Evolutionary conservation across 2,113 vertebrate genomes (phyloP), one percentile per base, ranked within the genome.

Genomic region (Sander lucioperca): DNA sequence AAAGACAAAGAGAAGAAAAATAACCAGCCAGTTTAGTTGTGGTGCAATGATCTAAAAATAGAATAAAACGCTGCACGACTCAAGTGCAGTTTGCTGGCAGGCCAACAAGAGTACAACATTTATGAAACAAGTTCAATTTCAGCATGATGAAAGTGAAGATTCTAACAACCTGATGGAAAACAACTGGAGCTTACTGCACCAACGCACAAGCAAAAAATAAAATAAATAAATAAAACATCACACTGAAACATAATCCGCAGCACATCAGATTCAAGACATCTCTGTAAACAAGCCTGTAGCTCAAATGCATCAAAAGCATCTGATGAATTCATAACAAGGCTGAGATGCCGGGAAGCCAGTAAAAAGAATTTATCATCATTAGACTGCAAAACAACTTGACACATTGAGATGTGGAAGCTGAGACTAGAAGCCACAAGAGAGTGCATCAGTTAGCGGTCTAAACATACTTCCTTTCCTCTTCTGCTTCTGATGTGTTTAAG

Each of bases 291-390:
- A 59, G 80, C 79, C 82, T 0, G 56, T 25, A 62, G 71, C 69
- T 72, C 25, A 47, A 7, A 2, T 30, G 83, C 68, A 82, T 82
- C 77, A 85, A 65, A 74, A 51, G 25, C 15, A 6, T 8, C 59
- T 73, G 61, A 91, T 88, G 81, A 81, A 89, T 85, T 83, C 79
- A 88, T 70, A 74, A 80, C 71, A 48, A 81, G 70, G 30, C 58
- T 0, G 80, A 76, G 61, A 67, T 74, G 85, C 74, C 78, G 43
- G 62, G 50, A 83, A 84, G 74, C 80, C 66, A 70, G 61, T 68
- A 27, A 76, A 75, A 50, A 48, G 13, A 56, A 69, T 63, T 2
- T 74, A 10, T 68, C 39, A 30, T 79, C 69, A 71, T 4, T 43
- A 61, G 39, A 47, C 66, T 57, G 68, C 11, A 45, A 36, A 79